Conservation (phyloP, 2,113 vertebrate species). For the Sclerurus mexicanus region DNA sequence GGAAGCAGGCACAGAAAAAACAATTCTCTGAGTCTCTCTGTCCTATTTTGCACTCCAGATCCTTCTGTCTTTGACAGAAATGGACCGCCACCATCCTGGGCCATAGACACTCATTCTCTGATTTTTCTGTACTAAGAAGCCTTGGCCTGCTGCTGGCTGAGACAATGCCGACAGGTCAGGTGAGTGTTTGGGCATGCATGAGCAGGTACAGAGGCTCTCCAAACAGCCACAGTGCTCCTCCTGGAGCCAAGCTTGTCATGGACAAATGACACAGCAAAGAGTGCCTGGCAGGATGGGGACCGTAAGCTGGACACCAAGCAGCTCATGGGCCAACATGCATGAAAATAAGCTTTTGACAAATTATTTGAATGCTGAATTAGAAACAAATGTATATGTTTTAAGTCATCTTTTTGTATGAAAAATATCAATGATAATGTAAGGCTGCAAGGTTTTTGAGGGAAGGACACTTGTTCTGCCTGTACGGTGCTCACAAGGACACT, state of each 20-base stretch:
- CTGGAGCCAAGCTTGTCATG: not conserved
- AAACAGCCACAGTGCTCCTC: not conserved
- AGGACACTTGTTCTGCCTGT: not conserved
- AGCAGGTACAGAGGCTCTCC: not conserved
- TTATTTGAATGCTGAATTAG: not conserved
- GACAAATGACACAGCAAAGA: not conserved
- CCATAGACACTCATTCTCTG: not conserved
- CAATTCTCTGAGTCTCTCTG: not conserved
- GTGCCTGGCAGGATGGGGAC: not conserved
- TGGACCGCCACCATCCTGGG: not conserved
- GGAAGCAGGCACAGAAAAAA: not conserved
- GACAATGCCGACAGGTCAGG: not conserved
- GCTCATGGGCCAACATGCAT: not conserved
- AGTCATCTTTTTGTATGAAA: not conserved
- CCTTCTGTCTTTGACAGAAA: not conserved
- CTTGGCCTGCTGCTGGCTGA: not conserved
- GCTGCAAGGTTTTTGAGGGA: not conserved
- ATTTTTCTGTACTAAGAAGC: not conserved
- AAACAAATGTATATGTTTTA: not conserved
- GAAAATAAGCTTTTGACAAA: not conserved
- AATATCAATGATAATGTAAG: rapidly evolving
- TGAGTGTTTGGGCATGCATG: not conserved
- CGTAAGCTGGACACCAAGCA: not conserved
- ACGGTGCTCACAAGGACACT: not conserved
- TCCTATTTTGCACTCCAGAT: not conserved